Base-by-base conservation (phyloP, 1,140 invertebrate species). In the Drosophila pandora region DNA sequence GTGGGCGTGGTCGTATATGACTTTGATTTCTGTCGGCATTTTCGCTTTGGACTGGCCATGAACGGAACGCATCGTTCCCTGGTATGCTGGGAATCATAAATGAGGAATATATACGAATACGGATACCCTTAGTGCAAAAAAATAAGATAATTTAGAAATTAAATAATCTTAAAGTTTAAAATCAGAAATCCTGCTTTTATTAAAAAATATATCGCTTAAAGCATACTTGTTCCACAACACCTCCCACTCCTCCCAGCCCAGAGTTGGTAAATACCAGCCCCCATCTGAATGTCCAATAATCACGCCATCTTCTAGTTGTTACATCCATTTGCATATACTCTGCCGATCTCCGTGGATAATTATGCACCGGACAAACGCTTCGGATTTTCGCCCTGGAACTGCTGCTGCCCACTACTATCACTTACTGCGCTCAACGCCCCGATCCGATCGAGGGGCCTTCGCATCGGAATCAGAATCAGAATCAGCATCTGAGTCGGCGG, bases 21-120 rank as follows among this genome's bases (percentile, higher is more conserved):
- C 83, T 88, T 88, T 88, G 83, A 88, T 87, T 79, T 83, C 85
- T 87, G 83, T 87, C 83, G 83, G 83, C 79, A 73, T 83, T 90
- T 67, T 90, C 62, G 79, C 78, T 77, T 81, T 82, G 43, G 59
- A 13, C 32, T 54, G 22, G 62, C 76, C 41, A 48, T 56, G 73
- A 70, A 55, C 62, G 43, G 43, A 39, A 32, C 63, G 65, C 54
- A 32, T 62, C 39, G 41, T 13, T 54, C 50, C 58, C 61, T 0
- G 5, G 7, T 4, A 28, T 28, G 25, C 25, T 37, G 34, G 4
- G 4, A 4, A 37, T 4, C n/a, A 37, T 12, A 37, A 3, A 12
- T 3, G 10, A 3, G 12, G 10, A 37, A 37, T 4, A 12, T 12
- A 4, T 37, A 37, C 34, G 12, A 37, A 37, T n/a, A n/a, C n/a